phyloP scores from a whole-genome alignment of 2,888 invertebrate species.

The Nudaria mundana region DNA sequence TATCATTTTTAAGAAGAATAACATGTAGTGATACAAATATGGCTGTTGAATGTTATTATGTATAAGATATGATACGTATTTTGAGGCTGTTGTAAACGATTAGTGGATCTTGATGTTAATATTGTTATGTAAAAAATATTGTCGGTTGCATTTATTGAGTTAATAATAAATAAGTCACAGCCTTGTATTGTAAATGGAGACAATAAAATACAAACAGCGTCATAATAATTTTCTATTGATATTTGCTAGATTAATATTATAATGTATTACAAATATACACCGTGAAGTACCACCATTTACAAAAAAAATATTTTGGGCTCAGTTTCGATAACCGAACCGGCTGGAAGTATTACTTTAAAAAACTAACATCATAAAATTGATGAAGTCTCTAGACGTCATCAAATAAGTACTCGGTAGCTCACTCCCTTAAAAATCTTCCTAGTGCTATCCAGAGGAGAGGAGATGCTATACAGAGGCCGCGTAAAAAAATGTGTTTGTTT shows the following conservation, averaged over 20 bases:
- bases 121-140: slow-evolving; percentile 52
- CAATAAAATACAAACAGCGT: slow-evolving; percentile 48
- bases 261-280: no score
- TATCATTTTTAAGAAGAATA: slow-evolving; percentile 32
- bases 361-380: slow-evolving; percentile 10
- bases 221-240: slow-evolving; percentile 22
- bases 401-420: no score
- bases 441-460: no score
- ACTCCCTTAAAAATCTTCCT: no score
- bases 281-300: no score
- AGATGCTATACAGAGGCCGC: no score
- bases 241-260: slow-evolving; percentile 14
- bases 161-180: slow-evolving; percentile 30
- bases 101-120: slow-evolving; percentile 55
- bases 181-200: slow-evolving; percentile 61
- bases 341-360: slow-evolving; percentile 11
- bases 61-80: slow-evolving; percentile 58
- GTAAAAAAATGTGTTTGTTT: no score
- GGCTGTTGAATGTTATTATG: slow-evolving; percentile 76
- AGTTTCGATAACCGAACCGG: no score
- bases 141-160: slow-evolving; percentile 33
- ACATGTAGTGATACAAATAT: slow-evolving; percentile 70
- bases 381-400: no score
- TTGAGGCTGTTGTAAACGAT: slow-evolving; percentile 67
- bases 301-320: no score